Evolutionary conservation across 1,140 invertebrate species (phyloP).

Genomic region (Drosophila murphyi): DNA sequence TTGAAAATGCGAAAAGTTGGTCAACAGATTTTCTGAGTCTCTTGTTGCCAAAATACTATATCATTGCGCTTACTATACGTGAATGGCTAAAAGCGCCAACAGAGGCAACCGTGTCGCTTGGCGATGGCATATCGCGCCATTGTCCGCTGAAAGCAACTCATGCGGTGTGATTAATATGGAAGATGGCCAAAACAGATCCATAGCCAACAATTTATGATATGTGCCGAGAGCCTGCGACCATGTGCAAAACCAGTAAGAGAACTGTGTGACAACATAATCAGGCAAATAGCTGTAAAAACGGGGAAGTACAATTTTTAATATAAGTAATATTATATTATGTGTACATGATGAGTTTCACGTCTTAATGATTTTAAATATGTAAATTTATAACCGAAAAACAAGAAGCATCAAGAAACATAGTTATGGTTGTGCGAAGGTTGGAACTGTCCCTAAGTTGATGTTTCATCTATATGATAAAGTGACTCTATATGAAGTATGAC

Average conservation of each 20-base stretch:
- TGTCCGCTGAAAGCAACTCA: constrained; percentile 74
- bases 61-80: constrained; percentile 9
- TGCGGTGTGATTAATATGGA: constrained; percentile 77
- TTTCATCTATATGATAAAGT: too few species aligned
- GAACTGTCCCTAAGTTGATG: too few species aligned
- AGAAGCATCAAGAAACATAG: too few species aligned
- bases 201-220: constrained; percentile 28
- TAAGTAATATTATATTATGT: too few species aligned
- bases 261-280: constrained; percentile 66
- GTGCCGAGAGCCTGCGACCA: not conserved
- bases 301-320: not conserved
- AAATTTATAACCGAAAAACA: too few species aligned
- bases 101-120: constrained; percentile 35
- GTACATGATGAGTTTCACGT: too few species aligned
- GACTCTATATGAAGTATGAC: too few species aligned
- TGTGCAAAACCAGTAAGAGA: not conserved
- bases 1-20: constrained; percentile 60
- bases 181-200: constrained; percentile 64
- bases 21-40: constrained; percentile 47
- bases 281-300: not conserved
- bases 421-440: too few species aligned
- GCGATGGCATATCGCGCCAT: constrained; percentile 65
- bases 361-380: too few species aligned
- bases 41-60: constrained; percentile 34
- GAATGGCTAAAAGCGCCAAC: not conserved